Evolutionary conservation across 2,797 vertebrate species (phyloP), one percentile per base, ranked within the genome.

Genomic region (Corythornis leucogaster): DNA sequence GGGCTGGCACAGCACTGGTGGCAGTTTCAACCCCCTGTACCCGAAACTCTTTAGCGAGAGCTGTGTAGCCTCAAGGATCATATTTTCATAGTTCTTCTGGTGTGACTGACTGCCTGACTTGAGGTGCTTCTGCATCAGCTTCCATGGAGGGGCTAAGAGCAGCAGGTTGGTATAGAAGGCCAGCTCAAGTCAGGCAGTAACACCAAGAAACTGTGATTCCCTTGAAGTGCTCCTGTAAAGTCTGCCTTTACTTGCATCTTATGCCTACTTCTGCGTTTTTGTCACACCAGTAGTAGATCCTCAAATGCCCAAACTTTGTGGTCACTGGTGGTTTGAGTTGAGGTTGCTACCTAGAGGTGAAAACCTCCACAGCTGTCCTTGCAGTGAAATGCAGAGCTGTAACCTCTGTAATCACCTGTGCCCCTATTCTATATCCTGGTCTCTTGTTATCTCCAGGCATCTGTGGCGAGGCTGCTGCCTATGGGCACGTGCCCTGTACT

Each of bases 401-500:
- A n/a, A 42, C 17, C 2, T 1, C 0, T 6, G 2, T 28, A 12
- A 22, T 17, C 64, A 14, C 54, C 15, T 4, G 1, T 50, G 55
- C 15, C 24, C 18, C 2, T 5, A 7, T 31, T 38, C 57, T 64
- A 2, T n/a, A 16, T 24, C 30, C 7, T 66, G 12, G 33, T 50
- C 40, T 85, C 12, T 15, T 71, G 26, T 46, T 78, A 2, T 26
- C 18, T 24, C 15, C 70, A 92, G 83, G 58, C 24, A 22, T 12
- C 21, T 28, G 11, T 15, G 19, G 24, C 0, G 40, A 81, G 38
- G 31, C 31, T 21, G 3, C 73, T 25, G 25, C 43, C 3, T 18
- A 3, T 2, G 7, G 64, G 13, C 28, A 51, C 58, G n/a, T 14
- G 11, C 31, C 22, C 3, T 0, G 0, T 3, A 0, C 2, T 45